Evolutionary conservation across 2,113 vertebrate species (phyloP).

Genomic region (Anser cygnoides): DNA sequence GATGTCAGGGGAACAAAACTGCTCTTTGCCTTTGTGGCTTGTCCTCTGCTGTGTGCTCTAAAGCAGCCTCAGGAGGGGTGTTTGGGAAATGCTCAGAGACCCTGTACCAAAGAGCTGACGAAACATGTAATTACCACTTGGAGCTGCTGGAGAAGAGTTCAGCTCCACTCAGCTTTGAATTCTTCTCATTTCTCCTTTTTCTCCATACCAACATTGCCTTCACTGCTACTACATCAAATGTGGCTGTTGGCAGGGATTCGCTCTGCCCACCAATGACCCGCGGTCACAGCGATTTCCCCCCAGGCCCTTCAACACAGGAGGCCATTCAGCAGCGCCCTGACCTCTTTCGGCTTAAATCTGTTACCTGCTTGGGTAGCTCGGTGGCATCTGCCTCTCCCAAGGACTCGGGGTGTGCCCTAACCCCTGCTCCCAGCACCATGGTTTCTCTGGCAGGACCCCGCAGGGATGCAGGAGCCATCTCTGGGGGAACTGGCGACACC

Average conservation of each 20-base stretch:
- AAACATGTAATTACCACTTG: neutral
- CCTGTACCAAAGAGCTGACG: neutral
- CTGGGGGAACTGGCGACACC: neutral
- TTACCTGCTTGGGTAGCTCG: conserved; percentile 43
- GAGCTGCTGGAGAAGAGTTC: neutral
- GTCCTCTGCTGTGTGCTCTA: neutral
- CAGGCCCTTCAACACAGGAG: accelerated
- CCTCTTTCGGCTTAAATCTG: neutral
- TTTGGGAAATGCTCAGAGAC: neutral
- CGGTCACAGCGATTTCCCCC: neutral
- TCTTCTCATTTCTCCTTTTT: neutral
- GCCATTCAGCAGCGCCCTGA: neutral
- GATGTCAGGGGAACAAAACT: neutral
- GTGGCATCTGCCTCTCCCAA: conserved; percentile 6
- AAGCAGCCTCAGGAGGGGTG: neutral
- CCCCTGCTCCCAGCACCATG: neutral
- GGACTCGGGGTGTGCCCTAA: neutral
- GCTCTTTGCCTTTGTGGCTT: neutral
- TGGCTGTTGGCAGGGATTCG: neutral
- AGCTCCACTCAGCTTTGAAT: neutral
- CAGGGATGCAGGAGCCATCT: neutral
- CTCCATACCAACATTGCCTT: accelerated
- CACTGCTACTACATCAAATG: accelerated
- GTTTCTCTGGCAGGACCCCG: accelerated
- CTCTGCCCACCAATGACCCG: neutral